Base-by-base conservation (phyloP, 2,113 vertebrate genomes). In the Hassar affinis region DNA sequence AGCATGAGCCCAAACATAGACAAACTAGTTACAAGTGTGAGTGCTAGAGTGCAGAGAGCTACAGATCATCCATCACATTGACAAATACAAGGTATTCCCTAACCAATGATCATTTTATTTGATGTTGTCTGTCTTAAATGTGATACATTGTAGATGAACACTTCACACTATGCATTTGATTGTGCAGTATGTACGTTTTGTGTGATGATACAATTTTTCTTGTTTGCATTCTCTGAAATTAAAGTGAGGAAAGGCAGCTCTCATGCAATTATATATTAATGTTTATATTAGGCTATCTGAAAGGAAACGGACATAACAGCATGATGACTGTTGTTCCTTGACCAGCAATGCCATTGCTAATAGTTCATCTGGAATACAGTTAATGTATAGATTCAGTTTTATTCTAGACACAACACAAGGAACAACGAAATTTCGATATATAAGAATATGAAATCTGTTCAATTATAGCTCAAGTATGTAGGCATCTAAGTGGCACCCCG, bases 1-100 rank as follows among this genome's bases (percentile, higher is more conserved):
- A 74, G 74, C 33, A 33, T 82, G 47, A 84, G 49, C 27, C 47
- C 80, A 74, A 82, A 61, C 49, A 42, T 6, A 42, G 38, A 76
- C 47, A 76, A 33, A 61, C 30, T 76, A 76, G 15, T 76, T n/a
- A 64, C 62, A 33, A 30, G 38, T 42, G 38, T 42, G 38, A 42
- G 38, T 42, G 38, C 38, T 38, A 42, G 22, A 35, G 54, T 51
- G 27, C 15, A 61, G 30, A 72, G 52, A 20, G 11, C 47, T 69
- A n/a, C 8, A 42, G 17, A 27, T 45, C 78, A 71, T 81, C 79
- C 33, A 71, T 69, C 33, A 69, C 33, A 69, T 20, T 57, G 22
- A 38, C 25, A 27, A 56, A 38, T 27, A 59, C 2, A 59, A 82
- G 20, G 7, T 82, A 74, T 72, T 59, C n/a, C 18, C n/a, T 82